These are phyloP conservation scores for Tyrannus savana DNA, from an alignment of 2,113 vertebrate species.

Conservation along the genomic window DNA sequence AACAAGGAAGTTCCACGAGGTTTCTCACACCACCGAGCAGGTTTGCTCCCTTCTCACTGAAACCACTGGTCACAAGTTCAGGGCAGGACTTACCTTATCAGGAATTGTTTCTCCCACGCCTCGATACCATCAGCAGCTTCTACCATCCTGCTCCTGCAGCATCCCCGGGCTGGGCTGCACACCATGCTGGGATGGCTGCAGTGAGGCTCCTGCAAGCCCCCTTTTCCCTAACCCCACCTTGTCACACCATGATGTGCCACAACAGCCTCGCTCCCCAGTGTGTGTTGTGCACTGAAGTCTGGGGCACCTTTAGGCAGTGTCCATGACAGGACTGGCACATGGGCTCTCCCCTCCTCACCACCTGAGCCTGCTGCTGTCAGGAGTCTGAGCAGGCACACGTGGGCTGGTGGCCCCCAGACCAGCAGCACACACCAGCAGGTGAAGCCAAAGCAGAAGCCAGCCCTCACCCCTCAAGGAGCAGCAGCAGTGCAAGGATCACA, in stretches of 20 bases:
- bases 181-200: background rate
- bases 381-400: fast-evolving
- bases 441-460: background rate
- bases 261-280: background rate
- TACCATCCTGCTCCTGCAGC: background rate
- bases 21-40: slow-evolving; percentile 26
- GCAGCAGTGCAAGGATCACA: fast-evolving
- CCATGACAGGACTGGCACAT: background rate
- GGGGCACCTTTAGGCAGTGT: too few relatives aligned
- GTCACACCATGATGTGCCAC: fast-evolving
- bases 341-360: background rate
- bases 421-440: fast-evolving
- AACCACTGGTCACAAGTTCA: slow-evolving; percentile 9
- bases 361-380: background rate
- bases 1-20: slow-evolving; percentile 29
- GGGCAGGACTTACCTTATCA: slow-evolving; percentile 31
- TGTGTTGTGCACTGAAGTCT: fast-evolving
- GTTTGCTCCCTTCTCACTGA: background rate
- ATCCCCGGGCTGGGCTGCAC: fast-evolving
- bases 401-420: fast-evolving
- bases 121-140: background rate
- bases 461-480: fast-evolving
- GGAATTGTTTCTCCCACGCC: background rate
- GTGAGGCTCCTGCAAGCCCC: fast-evolving
- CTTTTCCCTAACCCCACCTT: background rate